A percentile compares a stretch with the other conserved stretches of the same genome.
Evolutionary conservation across 2,797 vertebrate species (phyloP).

Genomic region (Gadopsis marmoratus): DNA sequence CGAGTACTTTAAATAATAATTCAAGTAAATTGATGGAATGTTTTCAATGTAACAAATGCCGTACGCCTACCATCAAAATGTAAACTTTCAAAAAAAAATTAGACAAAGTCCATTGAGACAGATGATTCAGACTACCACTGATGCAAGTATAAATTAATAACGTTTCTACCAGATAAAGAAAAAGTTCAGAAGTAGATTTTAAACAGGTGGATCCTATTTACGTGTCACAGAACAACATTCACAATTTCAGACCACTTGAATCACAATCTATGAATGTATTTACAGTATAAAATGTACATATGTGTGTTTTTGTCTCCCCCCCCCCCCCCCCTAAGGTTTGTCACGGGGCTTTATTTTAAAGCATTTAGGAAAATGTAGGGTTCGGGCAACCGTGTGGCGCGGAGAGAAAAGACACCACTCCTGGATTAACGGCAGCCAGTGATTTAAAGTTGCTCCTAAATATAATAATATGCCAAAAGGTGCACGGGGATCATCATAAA

Average conservation of each 20-base stretch:
- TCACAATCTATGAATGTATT: slow-evolving; percentile 94
- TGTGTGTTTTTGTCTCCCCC: slow-evolving; percentile 57
- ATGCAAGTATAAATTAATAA: slow-evolving; percentile 89
- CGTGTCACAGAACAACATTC: slow-evolving; percentile 99
- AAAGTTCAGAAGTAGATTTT: slow-evolving; percentile 89
- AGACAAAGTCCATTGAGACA: slow-evolving; percentile 91
- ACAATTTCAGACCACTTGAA: slow-evolving; percentile 97
- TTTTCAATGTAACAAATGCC: slow-evolving; percentile 92
- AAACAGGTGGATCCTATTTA: slow-evolving; percentile 92
- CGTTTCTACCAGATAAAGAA: slow-evolving; percentile 89
- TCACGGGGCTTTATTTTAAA: slow-evolving; percentile 84
- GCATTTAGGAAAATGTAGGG: slow-evolving; percentile 69
- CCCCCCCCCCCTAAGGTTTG: slow-evolving; percentile 64
- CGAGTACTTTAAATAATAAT: slow-evolving; percentile 97
- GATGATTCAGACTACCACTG: slow-evolving; percentile 89
- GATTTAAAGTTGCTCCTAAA: slow-evolving; percentile 69
- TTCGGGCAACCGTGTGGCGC: slow-evolving; percentile 65
- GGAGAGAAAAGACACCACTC: slow-evolving; percentile 55
- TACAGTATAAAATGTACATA: slow-evolving; percentile 95
- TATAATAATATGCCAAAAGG: slow-evolving; percentile 65
- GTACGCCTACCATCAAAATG: slow-evolving; percentile 92
- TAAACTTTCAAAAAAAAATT: slow-evolving; percentile 92
- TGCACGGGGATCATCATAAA: slow-evolving; percentile 54
- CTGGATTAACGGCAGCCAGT: slow-evolving; percentile 56
- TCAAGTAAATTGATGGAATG: slow-evolving; percentile 99